A percentile compares a stretch with the other conserved stretches of the same genome.
Evolutionary conservation across 2,888 invertebrate genomes (phyloP).

Genomic region (Eupithecia dodoneata): DNA sequence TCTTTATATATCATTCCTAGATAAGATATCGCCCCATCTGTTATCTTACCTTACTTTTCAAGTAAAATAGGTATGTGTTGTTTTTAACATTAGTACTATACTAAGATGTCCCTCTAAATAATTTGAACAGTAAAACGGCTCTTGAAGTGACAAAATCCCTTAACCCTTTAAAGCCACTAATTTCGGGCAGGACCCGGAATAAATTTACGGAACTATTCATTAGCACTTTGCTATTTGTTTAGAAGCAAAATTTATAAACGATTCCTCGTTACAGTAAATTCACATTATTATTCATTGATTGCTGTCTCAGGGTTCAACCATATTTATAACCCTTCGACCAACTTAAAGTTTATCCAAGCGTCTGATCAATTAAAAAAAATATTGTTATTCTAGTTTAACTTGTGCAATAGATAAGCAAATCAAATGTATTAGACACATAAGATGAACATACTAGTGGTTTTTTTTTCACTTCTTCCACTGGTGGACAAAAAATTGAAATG

Average conservation of each 20-base stretch:
- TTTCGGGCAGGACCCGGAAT: constrained; percentile 12
- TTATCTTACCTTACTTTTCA: too few relatives aligned
- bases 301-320: constrained; percentile 50
- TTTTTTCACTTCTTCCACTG: too few relatives aligned
- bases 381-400: too few relatives aligned
- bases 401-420: too few relatives aligned
- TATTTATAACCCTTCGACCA: not conserved
- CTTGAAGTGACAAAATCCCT: constrained; percentile 17
- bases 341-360: not conserved
- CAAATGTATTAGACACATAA: too few relatives aligned
- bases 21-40: too few relatives aligned
- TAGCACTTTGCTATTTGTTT: constrained; percentile 19
- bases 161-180: constrained; percentile 6
- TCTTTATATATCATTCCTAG: too few relatives aligned
- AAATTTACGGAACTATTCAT: constrained; percentile 19
- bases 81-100: too few relatives aligned
- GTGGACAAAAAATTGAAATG: too few relatives aligned
- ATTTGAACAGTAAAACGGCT: constrained; percentile 5
- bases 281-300: constrained; percentile 70
- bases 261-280: constrained; percentile 55
- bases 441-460: too few relatives aligned
- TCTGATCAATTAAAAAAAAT: not conserved
- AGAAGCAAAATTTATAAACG: constrained; percentile 40
- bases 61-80: too few relatives aligned
- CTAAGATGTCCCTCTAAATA: not conserved